Conservation (phyloP, 2,888 invertebrate genomes). For the Aethes cnicana region DNA sequence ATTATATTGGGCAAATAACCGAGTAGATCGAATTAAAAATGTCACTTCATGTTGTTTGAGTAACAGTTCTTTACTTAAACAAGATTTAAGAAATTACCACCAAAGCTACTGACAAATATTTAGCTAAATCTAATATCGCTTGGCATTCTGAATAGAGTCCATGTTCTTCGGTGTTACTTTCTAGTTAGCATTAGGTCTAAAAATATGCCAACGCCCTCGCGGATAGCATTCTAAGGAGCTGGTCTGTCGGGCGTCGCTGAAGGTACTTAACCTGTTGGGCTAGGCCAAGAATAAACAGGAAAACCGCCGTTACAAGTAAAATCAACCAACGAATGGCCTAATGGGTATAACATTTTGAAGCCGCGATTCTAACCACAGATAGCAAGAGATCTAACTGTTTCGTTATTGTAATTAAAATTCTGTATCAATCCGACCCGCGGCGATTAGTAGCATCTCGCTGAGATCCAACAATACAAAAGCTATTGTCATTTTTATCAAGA, state of each 20-base stretch:
- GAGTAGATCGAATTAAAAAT: too few species aligned
- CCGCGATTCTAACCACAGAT: conserved; percentile 16
- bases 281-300: conserved; percentile 18
- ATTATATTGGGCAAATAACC: too few species aligned
- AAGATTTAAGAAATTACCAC: too few species aligned
- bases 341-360: conserved; percentile 18
- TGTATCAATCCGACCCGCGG: conserved; percentile 22
- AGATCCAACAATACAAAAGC: conserved; percentile 48
- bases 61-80: too few species aligned
- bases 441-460: conserved; percentile 26
- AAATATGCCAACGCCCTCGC: background rate
- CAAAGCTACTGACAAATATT: too few species aligned
- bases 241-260: background rate
- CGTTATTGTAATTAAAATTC: conserved; percentile 31
- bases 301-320: conserved; percentile 26
- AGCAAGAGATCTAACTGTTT: conserved; percentile 28
- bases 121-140: too few species aligned
- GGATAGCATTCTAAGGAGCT: conserved; percentile 2
- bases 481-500: conserved; percentile 54
- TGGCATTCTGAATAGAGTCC: too few species aligned
- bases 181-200: conserved; percentile 2
- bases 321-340: conserved; percentile 6
- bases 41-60: too few species aligned
- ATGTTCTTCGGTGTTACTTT: too few species aligned
- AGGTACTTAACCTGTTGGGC: conserved; percentile 18